A percentile compares a stretch with the other conserved stretches of the same genome.
phyloP scores from a whole-genome alignment of 2,113 vertebrate genomes.

The Erinaceus europaeus region DNA sequence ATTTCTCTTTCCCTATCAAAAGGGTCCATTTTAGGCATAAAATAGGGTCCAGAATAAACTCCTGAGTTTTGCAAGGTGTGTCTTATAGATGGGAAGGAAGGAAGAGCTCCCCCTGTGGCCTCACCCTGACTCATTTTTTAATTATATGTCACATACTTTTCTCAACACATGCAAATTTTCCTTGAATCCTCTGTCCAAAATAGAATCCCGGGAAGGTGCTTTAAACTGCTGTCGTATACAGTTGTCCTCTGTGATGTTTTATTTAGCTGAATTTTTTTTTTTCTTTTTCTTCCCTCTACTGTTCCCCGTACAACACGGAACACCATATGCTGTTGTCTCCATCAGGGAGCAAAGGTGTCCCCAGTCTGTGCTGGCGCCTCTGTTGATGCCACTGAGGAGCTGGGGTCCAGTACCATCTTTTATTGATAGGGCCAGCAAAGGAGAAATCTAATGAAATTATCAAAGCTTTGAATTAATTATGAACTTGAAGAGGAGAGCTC shows the following conservation, averaged over 20 bases:
- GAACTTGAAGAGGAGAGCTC: slow-evolving; percentile 95
- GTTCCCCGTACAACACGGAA: slow-evolving; percentile 79
- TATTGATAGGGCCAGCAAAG: slow-evolving; percentile 93
- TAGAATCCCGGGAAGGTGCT: slow-evolving; percentile 70
- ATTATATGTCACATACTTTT: not conserved
- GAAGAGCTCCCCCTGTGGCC: not conserved
- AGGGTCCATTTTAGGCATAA: not conserved
- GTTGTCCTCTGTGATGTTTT: slow-evolving; percentile 84
- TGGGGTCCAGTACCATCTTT: slow-evolving; percentile 93
- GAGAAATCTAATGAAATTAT: slow-evolving; percentile 98
- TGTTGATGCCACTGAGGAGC: slow-evolving; percentile 85
- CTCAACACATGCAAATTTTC: not conserved
- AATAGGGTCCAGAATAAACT: not conserved
- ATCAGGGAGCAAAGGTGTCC: slow-evolving; percentile 80
- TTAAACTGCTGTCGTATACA: slow-evolving; percentile 80
- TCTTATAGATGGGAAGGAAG: no score
- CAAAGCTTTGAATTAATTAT: slow-evolving; percentile 99
- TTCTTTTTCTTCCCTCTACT: slow-evolving; percentile 48
- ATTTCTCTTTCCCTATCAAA: not conserved
- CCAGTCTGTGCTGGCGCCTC: slow-evolving; percentile 74
- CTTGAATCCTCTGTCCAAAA: slow-evolving; percentile 47
- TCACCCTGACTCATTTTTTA: not conserved
- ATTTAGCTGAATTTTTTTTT: slow-evolving; percentile 83
- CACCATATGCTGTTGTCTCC: slow-evolving; percentile 89
- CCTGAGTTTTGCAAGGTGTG: no score